phyloP scores from a whole-genome alignment of 1,140 invertebrate genomes.

The Macrostomum lignano region DNA sequence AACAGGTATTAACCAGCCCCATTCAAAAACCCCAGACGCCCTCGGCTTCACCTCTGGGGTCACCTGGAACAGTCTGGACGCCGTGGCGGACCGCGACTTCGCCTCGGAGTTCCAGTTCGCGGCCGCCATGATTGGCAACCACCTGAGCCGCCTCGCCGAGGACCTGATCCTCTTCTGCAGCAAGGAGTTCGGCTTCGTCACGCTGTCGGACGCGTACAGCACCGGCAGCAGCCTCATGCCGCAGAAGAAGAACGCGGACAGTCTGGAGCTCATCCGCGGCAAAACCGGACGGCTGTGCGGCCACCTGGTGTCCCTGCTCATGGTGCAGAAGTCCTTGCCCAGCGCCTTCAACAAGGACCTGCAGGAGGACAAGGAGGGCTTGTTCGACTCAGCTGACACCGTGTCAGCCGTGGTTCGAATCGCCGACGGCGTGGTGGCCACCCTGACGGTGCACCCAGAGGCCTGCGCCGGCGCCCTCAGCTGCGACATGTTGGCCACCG shows the following conservation, averaged over 20 bases:
- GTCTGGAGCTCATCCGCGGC: constrained; percentile 46
- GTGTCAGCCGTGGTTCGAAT: too few species aligned
- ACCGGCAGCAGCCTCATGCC: constrained; percentile 59
- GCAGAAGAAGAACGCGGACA: constrained; percentile 55
- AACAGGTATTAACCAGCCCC: too few species aligned
- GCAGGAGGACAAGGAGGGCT: too few species aligned
- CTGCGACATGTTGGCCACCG: constrained; percentile 47
- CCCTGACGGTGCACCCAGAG: too few species aligned
- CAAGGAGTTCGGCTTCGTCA: constrained; percentile 45
- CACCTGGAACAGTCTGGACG: constrained; percentile 44
- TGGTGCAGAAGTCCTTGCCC: too few species aligned
- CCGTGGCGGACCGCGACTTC: constrained; percentile 30
- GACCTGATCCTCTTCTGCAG: constrained; percentile 48
- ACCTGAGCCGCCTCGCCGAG: constrained; percentile 45
- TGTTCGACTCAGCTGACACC: too few species aligned
- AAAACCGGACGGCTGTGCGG: constrained; percentile 31
- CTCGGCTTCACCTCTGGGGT: too few species aligned
- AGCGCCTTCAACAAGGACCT: too few species aligned
- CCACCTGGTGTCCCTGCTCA: constrained; percentile 16
- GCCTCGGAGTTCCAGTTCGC: constrained; percentile 42
- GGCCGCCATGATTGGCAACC: constrained; percentile 28
- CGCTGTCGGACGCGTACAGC: constrained; percentile 40
- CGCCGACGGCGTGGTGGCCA: too few species aligned
- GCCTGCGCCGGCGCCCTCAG: constrained; percentile 36
- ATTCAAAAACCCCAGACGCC: too few species aligned